These are phyloP conservation scores for Herminia tarsipennalis DNA, from an alignment of 2,888 invertebrate genomes.

Conservation along the genomic window DNA sequence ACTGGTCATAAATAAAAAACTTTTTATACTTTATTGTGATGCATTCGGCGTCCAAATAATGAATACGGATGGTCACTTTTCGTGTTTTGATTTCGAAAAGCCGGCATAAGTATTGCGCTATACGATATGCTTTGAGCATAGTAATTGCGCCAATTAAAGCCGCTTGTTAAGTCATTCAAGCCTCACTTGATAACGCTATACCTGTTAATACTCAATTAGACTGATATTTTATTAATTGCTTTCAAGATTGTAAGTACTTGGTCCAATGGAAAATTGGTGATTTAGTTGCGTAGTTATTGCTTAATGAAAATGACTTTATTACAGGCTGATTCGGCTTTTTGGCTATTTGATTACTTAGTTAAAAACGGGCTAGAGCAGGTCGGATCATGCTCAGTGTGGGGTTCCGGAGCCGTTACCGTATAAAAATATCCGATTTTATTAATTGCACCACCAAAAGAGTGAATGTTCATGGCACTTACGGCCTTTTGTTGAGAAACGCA, in stretches of 20 bases:
- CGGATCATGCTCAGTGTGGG: too few relatives aligned
- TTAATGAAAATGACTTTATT: constrained; percentile 1
- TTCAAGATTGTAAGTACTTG: constrained; percentile 11
- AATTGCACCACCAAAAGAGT: too few relatives aligned
- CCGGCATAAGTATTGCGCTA: constrained; percentile 3
- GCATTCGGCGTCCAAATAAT: constrained; percentile 38
- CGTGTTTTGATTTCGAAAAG: constrained; percentile 38
- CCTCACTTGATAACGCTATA: constrained; percentile 21
- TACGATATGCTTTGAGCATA: constrained; percentile 26
- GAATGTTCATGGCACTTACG: too few relatives aligned
- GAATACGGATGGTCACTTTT: constrained; percentile 24
- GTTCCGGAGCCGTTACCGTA: too few relatives aligned
- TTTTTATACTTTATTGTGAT: constrained; percentile 29
- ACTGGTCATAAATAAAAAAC: constrained; percentile 29
- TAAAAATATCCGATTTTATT: too few relatives aligned
- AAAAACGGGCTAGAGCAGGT: too few relatives aligned
- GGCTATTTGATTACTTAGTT: too few relatives aligned
- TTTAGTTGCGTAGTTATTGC: constrained; percentile 1
- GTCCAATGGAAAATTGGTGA: constrained; percentile 1
- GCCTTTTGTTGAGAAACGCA: too few relatives aligned
- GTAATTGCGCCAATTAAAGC: constrained; percentile 41
- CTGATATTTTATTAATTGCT: constrained; percentile 33
- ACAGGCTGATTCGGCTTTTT: neutral
- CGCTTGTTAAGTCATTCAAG: constrained; percentile 20
- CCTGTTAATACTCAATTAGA: constrained; percentile 25